These are phyloP conservation scores for Fukomys damarensis DNA, from an alignment of 2,113 vertebrate genomes.

Conservation along the genomic window DNA sequence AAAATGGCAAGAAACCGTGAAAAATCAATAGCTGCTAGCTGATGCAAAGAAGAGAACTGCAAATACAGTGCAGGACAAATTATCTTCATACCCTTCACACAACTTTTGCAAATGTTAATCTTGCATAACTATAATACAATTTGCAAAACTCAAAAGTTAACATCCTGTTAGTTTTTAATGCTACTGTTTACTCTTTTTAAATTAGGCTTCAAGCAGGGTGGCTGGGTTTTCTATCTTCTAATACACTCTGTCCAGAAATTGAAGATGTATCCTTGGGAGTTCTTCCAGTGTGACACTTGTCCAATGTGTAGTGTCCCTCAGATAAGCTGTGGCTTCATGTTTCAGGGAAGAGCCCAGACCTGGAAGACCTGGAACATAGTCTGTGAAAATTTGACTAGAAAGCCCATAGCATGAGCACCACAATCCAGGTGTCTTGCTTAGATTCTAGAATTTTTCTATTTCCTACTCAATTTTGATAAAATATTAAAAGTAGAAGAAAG, in stretches of 20 bases:
- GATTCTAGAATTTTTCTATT: neutral
- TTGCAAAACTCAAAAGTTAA: constrained; percentile 45
- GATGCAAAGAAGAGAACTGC: neutral
- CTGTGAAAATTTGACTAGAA: neutral
- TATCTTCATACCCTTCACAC: neutral
- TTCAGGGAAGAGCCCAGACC: neutral
- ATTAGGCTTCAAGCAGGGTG: neutral
- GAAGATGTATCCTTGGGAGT: neutral
- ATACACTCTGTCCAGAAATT: neutral
- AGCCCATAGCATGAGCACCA: too few species aligned
- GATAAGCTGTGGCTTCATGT: neutral
- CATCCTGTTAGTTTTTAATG: constrained; percentile 44
- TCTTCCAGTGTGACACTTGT: neutral
- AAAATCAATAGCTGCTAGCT: too few species aligned
- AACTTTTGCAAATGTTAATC: constrained; percentile 20
- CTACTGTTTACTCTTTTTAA: constrained; percentile 10
- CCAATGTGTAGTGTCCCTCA: neutral
- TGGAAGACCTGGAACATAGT: neutral
- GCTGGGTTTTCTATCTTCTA: neutral
- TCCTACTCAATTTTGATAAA: neutral
- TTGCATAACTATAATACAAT: neutral
- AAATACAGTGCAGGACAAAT: neutral
- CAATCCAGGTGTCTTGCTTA: neutral
- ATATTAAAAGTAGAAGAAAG: neutral
- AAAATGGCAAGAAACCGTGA: too few species aligned